These are phyloP conservation scores for Phylloscopus trochiloides DNA, from an alignment of 2,113 vertebrate genomes.

Conservation along the genomic window DNA sequence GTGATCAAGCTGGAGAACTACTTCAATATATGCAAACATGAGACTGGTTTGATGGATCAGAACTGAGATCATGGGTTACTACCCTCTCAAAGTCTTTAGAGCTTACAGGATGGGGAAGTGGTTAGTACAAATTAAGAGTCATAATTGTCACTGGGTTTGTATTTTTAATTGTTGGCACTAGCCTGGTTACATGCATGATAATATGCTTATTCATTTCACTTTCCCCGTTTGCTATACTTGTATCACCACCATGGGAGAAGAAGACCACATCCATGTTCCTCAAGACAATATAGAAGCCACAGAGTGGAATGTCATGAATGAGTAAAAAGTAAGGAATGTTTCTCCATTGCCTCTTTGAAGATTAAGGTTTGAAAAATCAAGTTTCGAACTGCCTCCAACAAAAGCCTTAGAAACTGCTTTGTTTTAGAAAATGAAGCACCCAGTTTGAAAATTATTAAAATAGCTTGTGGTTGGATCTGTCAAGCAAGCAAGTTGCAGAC, in stretches of 20 bases:
- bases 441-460: neutral
- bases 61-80: neutral
- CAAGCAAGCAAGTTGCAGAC: neutral
- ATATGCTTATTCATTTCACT: rapidly evolving
- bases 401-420: neutral
- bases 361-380: neutral
- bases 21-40: neutral
- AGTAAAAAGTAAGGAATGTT: neutral
- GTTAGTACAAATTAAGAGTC: neutral
- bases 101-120: neutral
- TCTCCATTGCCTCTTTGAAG: neutral
- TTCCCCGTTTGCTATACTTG: neutral
- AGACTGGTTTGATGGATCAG: neutral
- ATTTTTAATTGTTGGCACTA: neutral
- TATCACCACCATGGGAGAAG: neutral
- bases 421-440: neutral
- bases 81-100: neutral
- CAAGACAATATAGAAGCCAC: neutral
- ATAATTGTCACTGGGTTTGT: neutral
- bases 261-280: neutral
- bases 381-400: neutral
- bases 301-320: rapidly evolving
- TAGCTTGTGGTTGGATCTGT: neutral
- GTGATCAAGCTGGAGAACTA: neutral
- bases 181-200: neutral